Conservation (phyloP, 2,113 vertebrate genomes). For the Tautogolabrus adspersus region DNA sequence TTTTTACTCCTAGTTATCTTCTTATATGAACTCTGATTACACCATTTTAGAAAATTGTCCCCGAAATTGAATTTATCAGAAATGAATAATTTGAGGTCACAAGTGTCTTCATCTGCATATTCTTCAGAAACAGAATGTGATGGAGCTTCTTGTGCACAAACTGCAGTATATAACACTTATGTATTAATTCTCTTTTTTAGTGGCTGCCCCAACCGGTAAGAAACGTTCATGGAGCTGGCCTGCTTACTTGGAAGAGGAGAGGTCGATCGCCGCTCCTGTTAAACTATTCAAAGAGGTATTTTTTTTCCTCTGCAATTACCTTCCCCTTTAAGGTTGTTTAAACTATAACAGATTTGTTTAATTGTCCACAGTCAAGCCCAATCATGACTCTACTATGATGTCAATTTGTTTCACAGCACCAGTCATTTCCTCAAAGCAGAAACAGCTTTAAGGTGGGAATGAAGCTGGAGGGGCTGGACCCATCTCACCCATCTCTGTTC, state of each 20-base stretch:
- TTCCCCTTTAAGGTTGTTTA: not conserved
- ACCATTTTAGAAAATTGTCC: not conserved
- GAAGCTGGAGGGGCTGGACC: slow-evolving; percentile 97
- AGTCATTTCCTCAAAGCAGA: slow-evolving; percentile 95
- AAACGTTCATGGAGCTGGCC: slow-evolving; percentile 97
- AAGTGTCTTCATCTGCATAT: too few species aligned
- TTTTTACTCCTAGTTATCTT: too few species aligned
- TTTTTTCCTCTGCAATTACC: not conserved
- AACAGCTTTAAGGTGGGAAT: slow-evolving; percentile 97
- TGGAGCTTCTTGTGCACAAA: not conserved
- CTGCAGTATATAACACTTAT: not conserved
- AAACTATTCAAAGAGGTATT: slow-evolving; percentile 97
- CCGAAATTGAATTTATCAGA: not conserved
- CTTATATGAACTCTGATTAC: too few species aligned
- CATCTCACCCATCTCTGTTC: slow-evolving; percentile 93
- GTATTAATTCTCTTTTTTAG: slow-evolving; percentile 49
- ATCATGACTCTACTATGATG: not conserved
- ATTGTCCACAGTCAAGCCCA: not conserved
- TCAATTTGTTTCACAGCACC: slow-evolving; percentile 84
- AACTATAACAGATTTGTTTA: not conserved
- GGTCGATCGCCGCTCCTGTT: slow-evolving; percentile 88
- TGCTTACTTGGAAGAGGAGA: slow-evolving; percentile 95
- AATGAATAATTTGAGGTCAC: not conserved
- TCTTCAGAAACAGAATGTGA: too few species aligned
- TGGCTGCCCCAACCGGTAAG: slow-evolving; percentile 85